Percentiles rank a stretch among this genome's conserved stretches.
These are phyloP conservation scores for Virgularia gustaviana DNA, from an alignment of 92 coral and sea anemone genomes.

Conservation along the genomic window DNA sequence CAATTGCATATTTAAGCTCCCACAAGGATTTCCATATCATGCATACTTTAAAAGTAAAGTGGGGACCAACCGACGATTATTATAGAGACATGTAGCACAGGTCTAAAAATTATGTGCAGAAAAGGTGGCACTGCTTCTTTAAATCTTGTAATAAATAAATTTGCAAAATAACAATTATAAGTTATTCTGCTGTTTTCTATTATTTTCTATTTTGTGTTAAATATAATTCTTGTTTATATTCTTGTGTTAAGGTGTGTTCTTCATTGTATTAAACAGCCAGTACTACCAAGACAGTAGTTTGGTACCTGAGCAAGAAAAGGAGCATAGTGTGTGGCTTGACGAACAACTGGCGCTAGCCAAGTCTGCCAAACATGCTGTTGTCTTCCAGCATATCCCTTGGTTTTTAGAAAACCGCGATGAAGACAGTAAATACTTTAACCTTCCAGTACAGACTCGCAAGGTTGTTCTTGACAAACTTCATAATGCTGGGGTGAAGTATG, in stretches of 20 bases:
- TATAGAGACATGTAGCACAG: no score
- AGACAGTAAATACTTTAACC: constrained; percentile 73
- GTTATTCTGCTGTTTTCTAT: no score
- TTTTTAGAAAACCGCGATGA: constrained; percentile 65
- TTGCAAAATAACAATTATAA: no score
- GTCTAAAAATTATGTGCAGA: no score
- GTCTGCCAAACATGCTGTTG: constrained; percentile 73
- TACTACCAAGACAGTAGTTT: constrained; percentile 81
- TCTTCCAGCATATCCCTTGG: constrained; percentile 98
- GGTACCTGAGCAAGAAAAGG: constrained; percentile 58
- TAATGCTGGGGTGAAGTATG: constrained; percentile 79
- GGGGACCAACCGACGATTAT: no score
- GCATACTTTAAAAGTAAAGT: no score
- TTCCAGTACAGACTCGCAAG: constrained; percentile 52
- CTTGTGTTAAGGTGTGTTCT: constrained; percentile 72
- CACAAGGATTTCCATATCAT: no score
- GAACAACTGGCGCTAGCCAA: constrained; percentile 72
- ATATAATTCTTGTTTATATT: not conserved
- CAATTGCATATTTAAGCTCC: no score
- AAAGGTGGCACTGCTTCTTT: no score
- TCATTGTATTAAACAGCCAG: constrained; percentile 86
- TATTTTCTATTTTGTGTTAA: not conserved
- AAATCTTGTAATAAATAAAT: no score
- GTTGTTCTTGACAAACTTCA: constrained; percentile 65
- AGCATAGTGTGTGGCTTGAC: constrained; percentile 82